Conservation (phyloP, 1,140 invertebrate genomes). For the Calliopsis andreniformis region DNA sequence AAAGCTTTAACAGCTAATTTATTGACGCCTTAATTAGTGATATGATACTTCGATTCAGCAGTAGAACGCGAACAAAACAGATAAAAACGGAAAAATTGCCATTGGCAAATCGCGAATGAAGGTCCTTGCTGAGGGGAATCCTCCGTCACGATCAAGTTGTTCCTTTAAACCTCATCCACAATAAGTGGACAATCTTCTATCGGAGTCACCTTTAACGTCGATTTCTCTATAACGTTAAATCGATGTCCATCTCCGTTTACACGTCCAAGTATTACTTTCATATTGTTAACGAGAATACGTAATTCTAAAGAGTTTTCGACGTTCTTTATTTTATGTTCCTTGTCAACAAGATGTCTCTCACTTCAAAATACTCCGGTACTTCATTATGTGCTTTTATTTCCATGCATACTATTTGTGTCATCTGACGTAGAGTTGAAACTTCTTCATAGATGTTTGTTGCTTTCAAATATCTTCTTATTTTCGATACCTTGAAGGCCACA, state of each 20-base stretch:
- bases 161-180: neutral
- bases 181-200: neutral
- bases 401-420: neutral
- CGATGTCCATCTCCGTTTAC: neutral
- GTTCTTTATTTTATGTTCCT: neutral
- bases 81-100: conserved; percentile 67
- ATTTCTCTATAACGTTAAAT: neutral
- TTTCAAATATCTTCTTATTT: neutral
- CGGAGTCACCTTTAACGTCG: neutral
- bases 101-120: conserved; percentile 52
- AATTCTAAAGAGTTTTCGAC: neutral
- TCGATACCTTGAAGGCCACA: conserved; percentile 4
- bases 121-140: conserved; percentile 75
- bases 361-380: too few species aligned
- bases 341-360: neutral
- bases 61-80: conserved; percentile 67
- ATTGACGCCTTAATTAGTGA: conserved; percentile 73
- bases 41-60: conserved; percentile 81
- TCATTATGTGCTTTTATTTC: neutral
- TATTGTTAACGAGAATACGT: too few species aligned
- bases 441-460: neutral
- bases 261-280: neutral
- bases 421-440: neutral
- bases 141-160: conserved; percentile 36
- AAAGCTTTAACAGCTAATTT: conserved; percentile 71